Base-by-base conservation (phyloP, 2,113 vertebrate species). In the Nasalis larvatus region DNA sequence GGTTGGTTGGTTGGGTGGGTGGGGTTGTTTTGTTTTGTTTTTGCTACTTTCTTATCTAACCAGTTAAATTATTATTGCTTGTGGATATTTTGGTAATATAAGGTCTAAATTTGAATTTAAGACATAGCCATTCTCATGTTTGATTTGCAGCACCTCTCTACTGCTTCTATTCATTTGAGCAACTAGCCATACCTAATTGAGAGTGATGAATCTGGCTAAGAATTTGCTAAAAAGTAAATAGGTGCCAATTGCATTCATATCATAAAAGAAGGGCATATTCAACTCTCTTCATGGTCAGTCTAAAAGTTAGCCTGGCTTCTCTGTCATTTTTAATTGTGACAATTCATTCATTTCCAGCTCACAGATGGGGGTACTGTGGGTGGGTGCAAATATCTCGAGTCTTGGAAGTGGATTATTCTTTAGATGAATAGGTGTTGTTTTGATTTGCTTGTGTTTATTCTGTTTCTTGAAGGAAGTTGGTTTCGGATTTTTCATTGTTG, bases 231-330 rank as follows among this genome's bases (percentile, higher is more conserved):
- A 49, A 49, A 32, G n/a, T 3, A 25, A 25, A 18, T 32, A 4
- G 2, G 1, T 4, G 60, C 30, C 27, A 0, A 4, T 8, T n/a
- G 9, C 27, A 18, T 17, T 42, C 25, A 18, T 21, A 3, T 17
- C 37, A 3, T 37, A 4, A 60, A 87, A 84, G 3, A 27, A 32
- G 6, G 0, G 32, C n/a, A 6, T 20, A 8, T 13, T 18, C 30
- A 20, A 21, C 27, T 13, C 11, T 77, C 73, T 81, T 63, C 56
- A 17, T n/a, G 32, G 49, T 32, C n/a, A 37, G 5, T 6, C 52
- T 40, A 21, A 8, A 47, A 25, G 40, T 18, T 1, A 23, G 68
- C 54, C n/a, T 35, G 58, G 9, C 35, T 42, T 47, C 35, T 2
- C 32, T 25, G 23, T 49, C 42, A 8, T 52, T 42, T n/a, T 21